phyloP scores from a whole-genome alignment of 2,888 invertebrate genomes.

The Yponomeuta malinellus region DNA sequence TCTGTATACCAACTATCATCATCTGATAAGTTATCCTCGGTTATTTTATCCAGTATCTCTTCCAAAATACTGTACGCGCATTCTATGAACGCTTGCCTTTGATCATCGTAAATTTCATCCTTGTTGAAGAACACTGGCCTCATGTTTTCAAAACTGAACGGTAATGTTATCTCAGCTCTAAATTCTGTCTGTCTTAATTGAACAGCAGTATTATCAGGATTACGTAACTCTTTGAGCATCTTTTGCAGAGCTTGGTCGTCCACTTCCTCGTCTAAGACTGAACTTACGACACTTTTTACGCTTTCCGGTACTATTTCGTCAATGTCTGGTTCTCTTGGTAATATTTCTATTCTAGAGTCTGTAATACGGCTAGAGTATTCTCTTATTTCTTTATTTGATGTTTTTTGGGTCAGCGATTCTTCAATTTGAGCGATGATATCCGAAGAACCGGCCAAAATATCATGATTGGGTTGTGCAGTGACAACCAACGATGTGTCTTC shows the following conservation, averaged over 20 bases:
- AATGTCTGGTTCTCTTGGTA: background rate
- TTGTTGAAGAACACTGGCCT: background rate
- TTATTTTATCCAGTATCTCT: background rate
- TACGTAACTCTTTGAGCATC: background rate
- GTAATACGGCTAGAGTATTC: background rate
- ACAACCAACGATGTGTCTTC: background rate
- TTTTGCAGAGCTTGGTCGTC: background rate
- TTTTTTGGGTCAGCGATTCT: background rate
- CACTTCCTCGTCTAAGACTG: background rate
- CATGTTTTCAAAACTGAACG: background rate
- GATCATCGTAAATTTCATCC: background rate
- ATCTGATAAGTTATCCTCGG: background rate
- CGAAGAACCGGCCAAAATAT: background rate
- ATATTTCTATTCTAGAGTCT: background rate
- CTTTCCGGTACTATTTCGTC: background rate
- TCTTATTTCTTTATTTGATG: background rate
- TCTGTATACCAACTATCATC: background rate
- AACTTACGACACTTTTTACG: background rate
- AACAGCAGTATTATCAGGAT: background rate
- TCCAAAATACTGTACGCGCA: background rate
- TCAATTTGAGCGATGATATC: background rate
- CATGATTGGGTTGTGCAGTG: background rate
- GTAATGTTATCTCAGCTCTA: background rate
- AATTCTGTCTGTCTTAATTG: background rate
- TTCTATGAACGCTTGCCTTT: background rate